Evolutionary conservation across 2,888 invertebrate genomes (phyloP), one percentile per base, ranked within the genome.

Genomic region (Hypolimnas misippus): DNA sequence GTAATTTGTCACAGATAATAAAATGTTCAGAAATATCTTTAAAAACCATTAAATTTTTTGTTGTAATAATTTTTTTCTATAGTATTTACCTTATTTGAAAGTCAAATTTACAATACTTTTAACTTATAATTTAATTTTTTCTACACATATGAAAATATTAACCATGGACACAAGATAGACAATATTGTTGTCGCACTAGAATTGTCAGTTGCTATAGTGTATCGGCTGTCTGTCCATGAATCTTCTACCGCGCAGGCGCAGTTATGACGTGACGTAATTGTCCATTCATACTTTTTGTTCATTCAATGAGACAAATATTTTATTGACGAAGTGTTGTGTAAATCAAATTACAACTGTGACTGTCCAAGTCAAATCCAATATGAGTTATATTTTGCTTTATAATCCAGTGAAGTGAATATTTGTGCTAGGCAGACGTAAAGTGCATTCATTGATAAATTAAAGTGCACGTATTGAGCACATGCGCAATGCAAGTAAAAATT

Each of bases 201-300:
- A 4, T 56, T 54, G 59, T 59, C 57, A 56, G 40, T 53, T 16
- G 49, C 49, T 25, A 3, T 38, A 49, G 44, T 54, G 46, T 57
- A 38, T 64, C 54, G 57, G 63, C 66, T 67, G 68, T 67, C 66
- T 73, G 68, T 73, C 69, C 63, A 62, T 66, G 70, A 72, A 66
- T 72, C 68, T 78, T 79, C 78, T 76, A 76, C 75, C 86, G 88
- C 87, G 87, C 89, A 89, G 81, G 87, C 89, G 89, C 89, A 82
- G 83, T 83, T 80, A 84, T 84, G 84, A 84, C 83, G 89, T 91
- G 91, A 92, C 91, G 92, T 92, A 90, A 90, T 89, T 87, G 82
- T 82, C 85, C 92, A 92, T 92, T 92, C 92, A 92, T 92, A 84
- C 83, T 88, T 92, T 89, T 88, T 88, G 84, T 88, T 90, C 90